Base-by-base conservation (phyloP, 2,797 vertebrate genomes). In the Pterois miles region DNA sequence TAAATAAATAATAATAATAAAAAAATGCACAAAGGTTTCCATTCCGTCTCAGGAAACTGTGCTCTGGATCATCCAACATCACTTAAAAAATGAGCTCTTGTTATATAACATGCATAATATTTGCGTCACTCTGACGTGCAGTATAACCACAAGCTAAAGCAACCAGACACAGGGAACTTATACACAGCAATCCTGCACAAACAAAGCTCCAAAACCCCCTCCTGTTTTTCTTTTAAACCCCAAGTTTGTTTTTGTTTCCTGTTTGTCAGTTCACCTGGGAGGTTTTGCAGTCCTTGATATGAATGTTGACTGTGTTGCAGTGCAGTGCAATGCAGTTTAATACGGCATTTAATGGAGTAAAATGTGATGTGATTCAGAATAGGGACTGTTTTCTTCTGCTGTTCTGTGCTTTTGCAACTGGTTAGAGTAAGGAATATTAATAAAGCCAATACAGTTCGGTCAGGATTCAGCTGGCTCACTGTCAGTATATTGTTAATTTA, bases 1-100 rank as follows among this genome's bases (percentile, higher is more conserved):
- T 57, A 53, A 29, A 40, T 16, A 62, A 34, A 62, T 48, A 34
- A 25, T 34, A 53, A 23, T 6, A 4, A 40, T 12, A 8, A 63
- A 29, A 18, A 31, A 43, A 34, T 18, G 46, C n/a, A 50, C 4
- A 50, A 16, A 50, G 1, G 52, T 5, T 8, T n/a, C 33, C 4
- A 31, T 40, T 70, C 25, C 68, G 3, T 60, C 33, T 68, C 57
- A 63, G 65, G 20, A 73, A 79, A 66, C 13, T 60, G 5, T 67
- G 62, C 23, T 16, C 1, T 56, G 16, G 9, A 57, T 57, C 20
- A 60, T 71, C 34, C 62, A 71, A 43, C 67, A 50, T 74, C 48
- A 52, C 48, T 65, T 53, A 7, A 34, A 56, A 43, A 57, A 34
- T 14, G 14, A 62, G 16, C 33, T 22, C 12, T 69, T 67, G 18